These are phyloP conservation scores for Bradypodion pumilum DNA, from an alignment of 2,797 vertebrate species.

Conservation along the genomic window DNA sequence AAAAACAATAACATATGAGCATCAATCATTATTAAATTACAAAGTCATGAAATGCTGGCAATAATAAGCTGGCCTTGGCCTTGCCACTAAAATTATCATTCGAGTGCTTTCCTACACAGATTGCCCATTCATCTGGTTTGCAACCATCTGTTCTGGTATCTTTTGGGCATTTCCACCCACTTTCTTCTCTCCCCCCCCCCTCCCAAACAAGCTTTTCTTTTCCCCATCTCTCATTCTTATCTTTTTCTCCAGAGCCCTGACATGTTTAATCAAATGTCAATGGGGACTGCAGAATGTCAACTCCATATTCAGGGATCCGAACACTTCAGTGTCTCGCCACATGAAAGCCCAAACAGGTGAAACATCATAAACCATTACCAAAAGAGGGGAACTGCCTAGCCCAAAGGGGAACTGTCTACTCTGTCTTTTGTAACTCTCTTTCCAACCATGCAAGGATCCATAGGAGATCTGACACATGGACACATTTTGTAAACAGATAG, in stretches of 20 bases:
- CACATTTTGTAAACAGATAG: conserved; percentile 38
- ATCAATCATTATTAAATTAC: conserved; percentile 59
- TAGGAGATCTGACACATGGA: not conserved
- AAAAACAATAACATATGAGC: not conserved
- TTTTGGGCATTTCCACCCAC: conserved; percentile 32
- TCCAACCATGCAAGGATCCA: accelerated
- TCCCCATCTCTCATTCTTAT: conserved; percentile 18
- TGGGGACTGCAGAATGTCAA: conserved; percentile 12
- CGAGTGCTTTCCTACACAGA: conserved; percentile 55
- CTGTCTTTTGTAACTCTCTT: conserved; percentile 7
- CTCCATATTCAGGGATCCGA: conserved; percentile 17
- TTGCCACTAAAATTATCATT: conserved; percentile 50
- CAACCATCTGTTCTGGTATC: conserved; percentile 58
- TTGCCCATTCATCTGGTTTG: conserved; percentile 57
- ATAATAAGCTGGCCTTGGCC: conserved; percentile 60
- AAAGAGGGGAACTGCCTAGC: conserved; percentile 30
- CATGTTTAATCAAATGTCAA: conserved; percentile 46
- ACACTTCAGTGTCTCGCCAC: conserved; percentile 33
- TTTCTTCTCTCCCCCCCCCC: not conserved
- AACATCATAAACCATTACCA: conserved; percentile 57
- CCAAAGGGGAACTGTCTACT: conserved; percentile 39
- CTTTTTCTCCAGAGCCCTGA: conserved; percentile 16
- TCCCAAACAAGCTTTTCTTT: not conserved
- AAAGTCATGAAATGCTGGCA: conserved; percentile 61
- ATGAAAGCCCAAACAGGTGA: conserved; percentile 59